Evolutionary conservation across 2,888 invertebrate species (phyloP).

Genomic region (Oegoconia quadripuncta): DNA sequence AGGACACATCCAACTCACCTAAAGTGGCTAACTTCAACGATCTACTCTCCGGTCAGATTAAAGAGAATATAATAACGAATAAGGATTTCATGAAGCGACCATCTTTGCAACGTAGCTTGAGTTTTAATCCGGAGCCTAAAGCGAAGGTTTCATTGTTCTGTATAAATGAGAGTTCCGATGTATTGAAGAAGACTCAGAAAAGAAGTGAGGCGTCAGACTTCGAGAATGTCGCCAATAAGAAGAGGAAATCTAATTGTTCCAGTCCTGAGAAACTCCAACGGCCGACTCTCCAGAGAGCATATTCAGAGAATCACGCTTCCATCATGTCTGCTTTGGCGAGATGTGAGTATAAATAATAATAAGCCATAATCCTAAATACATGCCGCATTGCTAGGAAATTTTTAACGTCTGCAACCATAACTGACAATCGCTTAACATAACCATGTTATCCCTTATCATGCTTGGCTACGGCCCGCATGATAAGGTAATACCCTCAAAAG

Average conservation of each 20-base stretch:
- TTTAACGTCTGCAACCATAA: too few relatives aligned
- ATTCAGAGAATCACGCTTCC: conserved; percentile 89
- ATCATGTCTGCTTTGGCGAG: conserved; percentile 86
- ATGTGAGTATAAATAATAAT: conserved; percentile 69
- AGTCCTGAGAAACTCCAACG: conserved; percentile 33
- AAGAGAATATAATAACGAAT: conserved; percentile 39
- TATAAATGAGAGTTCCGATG: conserved; percentile 45
- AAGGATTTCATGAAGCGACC: conserved; percentile 37
- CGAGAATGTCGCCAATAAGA: conserved; percentile 54
- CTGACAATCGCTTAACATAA: too few relatives aligned
- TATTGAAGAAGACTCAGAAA: conserved; percentile 66
- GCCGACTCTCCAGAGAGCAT: conserved; percentile 79
- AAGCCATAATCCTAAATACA: too few relatives aligned
- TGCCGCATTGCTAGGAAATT: too few relatives aligned
- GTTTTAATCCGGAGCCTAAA: conserved; percentile 51
- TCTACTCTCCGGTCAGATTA: conserved; percentile 57
- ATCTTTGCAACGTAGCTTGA: conserved; percentile 48
- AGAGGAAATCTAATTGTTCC: conserved; percentile 40
- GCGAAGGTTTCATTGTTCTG: conserved; percentile 47
- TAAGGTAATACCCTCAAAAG: too few relatives aligned
- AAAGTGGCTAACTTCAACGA: conserved; percentile 62
- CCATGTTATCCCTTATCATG: too few relatives aligned
- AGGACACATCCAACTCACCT: conserved; percentile 58
- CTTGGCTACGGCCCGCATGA: too few relatives aligned
- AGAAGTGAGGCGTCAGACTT: conserved; percentile 79